Conservation (phyloP, 2,113 vertebrate genomes). For the Microcebus lehilahytsara region DNA sequence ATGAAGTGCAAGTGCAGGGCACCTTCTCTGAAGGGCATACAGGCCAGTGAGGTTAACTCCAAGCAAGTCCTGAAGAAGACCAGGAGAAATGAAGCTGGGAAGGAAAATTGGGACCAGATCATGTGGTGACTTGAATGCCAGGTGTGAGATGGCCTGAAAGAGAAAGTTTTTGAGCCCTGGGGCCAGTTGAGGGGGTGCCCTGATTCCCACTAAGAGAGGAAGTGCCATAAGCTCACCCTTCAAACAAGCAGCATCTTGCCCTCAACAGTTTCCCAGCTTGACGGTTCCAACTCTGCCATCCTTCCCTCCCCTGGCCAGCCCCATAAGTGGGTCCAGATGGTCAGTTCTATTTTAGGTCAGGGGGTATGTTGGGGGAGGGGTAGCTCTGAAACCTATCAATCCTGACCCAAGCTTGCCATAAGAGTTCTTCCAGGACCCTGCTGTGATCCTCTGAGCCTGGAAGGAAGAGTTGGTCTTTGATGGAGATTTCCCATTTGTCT, state of each 20-base stretch:
- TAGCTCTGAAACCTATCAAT: conserved; percentile 59
- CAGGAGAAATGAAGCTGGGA: not conserved
- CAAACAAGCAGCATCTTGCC: conserved; percentile 37
- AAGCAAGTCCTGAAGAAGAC: not conserved
- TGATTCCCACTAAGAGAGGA: not conserved
- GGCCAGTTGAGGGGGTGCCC: not conserved
- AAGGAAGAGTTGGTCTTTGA: conserved; percentile 61
- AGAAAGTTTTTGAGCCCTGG: not conserved
- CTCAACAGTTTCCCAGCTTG: conserved; percentile 48
- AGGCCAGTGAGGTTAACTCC: not conserved
- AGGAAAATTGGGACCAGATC: not conserved
- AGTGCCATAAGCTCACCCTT: not conserved
- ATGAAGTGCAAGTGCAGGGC: not conserved
- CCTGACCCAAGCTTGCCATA: conserved; percentile 50
- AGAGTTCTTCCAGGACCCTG: conserved; percentile 68
- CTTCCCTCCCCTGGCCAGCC: conserved; percentile 52
- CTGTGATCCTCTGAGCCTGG: conserved; percentile 67
- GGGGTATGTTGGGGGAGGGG: conserved; percentile 60
- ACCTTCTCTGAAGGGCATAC: not conserved
- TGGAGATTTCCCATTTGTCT: conserved; percentile 71
- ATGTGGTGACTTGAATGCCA: not conserved
- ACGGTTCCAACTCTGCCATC: conserved; percentile 52
- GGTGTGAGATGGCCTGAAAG: not conserved
- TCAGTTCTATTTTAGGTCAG: conserved; percentile 74
- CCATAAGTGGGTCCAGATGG: conserved; percentile 77